Percentiles rank a stretch among this genome's conserved stretches.
Evolutionary conservation across 2,888 invertebrate genomes (phyloP).

Genomic region (Cartodere bifasciata): DNA sequence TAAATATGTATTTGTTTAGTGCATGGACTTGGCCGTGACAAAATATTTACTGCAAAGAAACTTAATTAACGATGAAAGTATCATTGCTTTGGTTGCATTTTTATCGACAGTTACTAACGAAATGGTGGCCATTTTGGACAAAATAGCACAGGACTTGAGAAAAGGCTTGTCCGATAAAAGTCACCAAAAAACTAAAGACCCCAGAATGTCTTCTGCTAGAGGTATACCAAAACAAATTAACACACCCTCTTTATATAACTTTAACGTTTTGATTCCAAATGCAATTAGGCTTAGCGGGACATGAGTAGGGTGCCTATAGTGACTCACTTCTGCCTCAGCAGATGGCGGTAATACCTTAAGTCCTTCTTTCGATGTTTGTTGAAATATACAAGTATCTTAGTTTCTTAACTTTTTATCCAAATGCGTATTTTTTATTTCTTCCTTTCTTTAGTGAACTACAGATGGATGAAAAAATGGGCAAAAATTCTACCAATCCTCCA

Average conservation of each 20-base stretch:
- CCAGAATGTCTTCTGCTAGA: too few species aligned
- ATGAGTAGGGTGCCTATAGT: slow-evolving; percentile 1
- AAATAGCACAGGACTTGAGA: too few species aligned
- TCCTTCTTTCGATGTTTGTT: too few species aligned
- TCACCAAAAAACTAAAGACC: too few species aligned
- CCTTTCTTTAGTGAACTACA: slow-evolving; percentile 5
- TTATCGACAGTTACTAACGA: slow-evolving; percentile 2
- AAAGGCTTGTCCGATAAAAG: too few species aligned
- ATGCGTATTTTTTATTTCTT: background rate
- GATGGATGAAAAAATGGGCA: slow-evolving; percentile 8
- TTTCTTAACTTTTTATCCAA: background rate
- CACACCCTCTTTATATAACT: too few species aligned
- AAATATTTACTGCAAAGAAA: slow-evolving; percentile 9
- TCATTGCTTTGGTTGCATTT: slow-evolving; percentile 7
- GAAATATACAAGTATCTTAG: too few species aligned
- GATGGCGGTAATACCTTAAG: too few species aligned
- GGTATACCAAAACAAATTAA: too few species aligned
- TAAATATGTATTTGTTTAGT: background rate
- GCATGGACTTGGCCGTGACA: slow-evolving; percentile 4
- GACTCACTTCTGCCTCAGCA: background rate
- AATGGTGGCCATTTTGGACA: background rate
- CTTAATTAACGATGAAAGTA: slow-evolving; percentile 7
- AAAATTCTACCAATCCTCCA: slow-evolving; percentile 3
- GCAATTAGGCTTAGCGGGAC: too few species aligned
- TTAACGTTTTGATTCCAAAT: too few species aligned